Base-by-base conservation (phyloP, 2,888 invertebrate species). In the Acronicta aceris region DNA sequence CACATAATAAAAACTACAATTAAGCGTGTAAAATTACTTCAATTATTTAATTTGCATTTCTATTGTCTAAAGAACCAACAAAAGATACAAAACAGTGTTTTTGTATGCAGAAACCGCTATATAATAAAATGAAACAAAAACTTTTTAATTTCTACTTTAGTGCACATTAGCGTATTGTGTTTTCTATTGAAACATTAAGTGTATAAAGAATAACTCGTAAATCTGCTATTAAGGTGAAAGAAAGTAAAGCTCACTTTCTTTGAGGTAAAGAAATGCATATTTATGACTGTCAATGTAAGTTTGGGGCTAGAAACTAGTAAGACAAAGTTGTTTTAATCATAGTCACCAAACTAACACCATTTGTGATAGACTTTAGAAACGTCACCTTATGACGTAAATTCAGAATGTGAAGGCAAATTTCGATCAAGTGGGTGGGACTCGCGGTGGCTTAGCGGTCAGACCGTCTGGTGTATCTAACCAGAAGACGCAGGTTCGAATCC, bases 151-250 rank as follows among this genome's bases (percentile, higher is more conserved):
- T 36, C 13, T 48, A 38, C 47, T 55, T 47, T 50, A 45, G 16
- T 25, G 15, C 49, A n/a, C 46, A 53, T 41, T 45, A 61, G 13
- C 38, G 17, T 51, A 30, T 58, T 64, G 50, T 49, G 36, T 8
- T 30, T 42, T 12, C n/a, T n/a, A 53, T 56, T 54, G 27, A 10
- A 16, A 43, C 48, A 45, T n/a, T n/a, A n/a, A n/a, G n/a, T 42
- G 38, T 59, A 51, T 59, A 46, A 42, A 42, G 47, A 59, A 58
- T 56, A 17, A 56, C 57, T 58, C 65, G 62, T 71, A 74, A 74
- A 65, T 74, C 56, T 33, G 68, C 69, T 68, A 84, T 84, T 81
- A 80, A 78, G 79, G 79, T 58, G 47, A 83, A 81, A 80, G 83
- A 83, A 82, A 84, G 82, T 81, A 47, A 8, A 43, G n/a, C n/a